These are phyloP conservation scores for Schizothorax lantsangensis DNA, from an alignment of 2,797 vertebrate genomes.

Conservation along the genomic window DNA sequence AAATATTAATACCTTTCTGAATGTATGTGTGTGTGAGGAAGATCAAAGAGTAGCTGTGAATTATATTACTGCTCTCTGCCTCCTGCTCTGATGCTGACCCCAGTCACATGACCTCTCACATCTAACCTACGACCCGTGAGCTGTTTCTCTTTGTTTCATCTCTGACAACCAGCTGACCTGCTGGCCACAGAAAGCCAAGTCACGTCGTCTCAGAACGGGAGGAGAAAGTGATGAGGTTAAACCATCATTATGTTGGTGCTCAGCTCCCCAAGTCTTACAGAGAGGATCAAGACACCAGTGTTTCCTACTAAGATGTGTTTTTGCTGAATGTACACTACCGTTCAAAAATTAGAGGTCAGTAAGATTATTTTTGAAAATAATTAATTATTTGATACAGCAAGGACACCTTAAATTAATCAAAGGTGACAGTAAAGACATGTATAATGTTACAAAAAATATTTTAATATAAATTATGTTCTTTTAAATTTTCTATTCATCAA, in stretches of 20 bases:
- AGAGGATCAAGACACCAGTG: neutral
- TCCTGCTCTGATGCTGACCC: constrained; percentile 63
- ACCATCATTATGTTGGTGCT: constrained; percentile 25
- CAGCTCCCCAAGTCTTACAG: neutral
- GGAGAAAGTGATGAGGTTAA: constrained; percentile 45
- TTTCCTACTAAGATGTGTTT: neutral
- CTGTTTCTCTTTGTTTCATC: constrained; percentile 47
- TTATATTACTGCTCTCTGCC: constrained; percentile 53
- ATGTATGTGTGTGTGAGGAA: neutral
- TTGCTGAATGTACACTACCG: neutral
- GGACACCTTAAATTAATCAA: neutral
- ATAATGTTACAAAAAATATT: neutral
- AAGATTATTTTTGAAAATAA: neutral
- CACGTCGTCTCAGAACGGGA: neutral
- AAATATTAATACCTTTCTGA: constrained; percentile 48
- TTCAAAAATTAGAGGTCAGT: neutral
- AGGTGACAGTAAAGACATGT: neutral
- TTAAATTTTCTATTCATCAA: neutral
- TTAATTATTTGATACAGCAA: neutral
- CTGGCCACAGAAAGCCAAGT: constrained; percentile 3
- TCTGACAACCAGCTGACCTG: constrained; percentile 33
- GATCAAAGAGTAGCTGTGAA: constrained; percentile 52
- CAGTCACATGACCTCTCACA: constrained; percentile 61
- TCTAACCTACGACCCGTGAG: constrained; percentile 66
- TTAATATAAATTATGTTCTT: neutral